Base-by-base conservation (phyloP, 1,140 invertebrate genomes). In the Melipona quadrifasciata region DNA sequence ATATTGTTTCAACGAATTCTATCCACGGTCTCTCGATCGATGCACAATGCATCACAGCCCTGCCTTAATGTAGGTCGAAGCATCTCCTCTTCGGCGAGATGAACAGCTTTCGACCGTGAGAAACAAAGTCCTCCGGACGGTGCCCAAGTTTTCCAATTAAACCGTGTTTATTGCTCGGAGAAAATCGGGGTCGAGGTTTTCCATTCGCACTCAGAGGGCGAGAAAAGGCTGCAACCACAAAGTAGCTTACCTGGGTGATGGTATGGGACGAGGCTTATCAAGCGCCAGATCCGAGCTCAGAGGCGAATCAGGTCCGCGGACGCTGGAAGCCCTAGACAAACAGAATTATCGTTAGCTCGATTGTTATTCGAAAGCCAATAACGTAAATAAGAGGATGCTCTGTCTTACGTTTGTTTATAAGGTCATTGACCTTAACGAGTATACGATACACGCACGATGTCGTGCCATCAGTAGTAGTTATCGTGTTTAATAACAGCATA, bases 241-340 rank as follows among this genome's bases (percentile, higher is more conserved):
- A 80, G 68, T 47, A 58, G 74, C 90, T 93, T 89, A 93, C 93
- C 93, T 92, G 34, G 93, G 92, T 14, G 93, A 94, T 39, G 93
- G 90, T 78, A 90, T 88, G 67, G 93, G 87, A 34, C 93, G 91
- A 61, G 93, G 91, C 82, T 94, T 94, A 84, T 93, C 93, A 27
- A 93, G 89, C 39, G 89, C 88, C 79, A 93, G 84, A 70, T 93
- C 93, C 74, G 93, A 90, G 83, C 79, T 93, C 70, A 94, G 86
- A 51, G 92, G 86, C 65, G 92, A 92, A 75, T 94, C 93, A 61
- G 91, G 83, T 78, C 91, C 92, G 87, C 93, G 93, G 89, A 91
- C 93, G 87, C 92, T 93, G 91, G 93, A 94, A 91, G 93, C 93
- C 93, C 93, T 94, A 79, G 61, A 70, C 53, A 91, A 85, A 90